phyloP scores from a whole-genome alignment of 2,888 invertebrate species.

The Melieria picta region DNA sequence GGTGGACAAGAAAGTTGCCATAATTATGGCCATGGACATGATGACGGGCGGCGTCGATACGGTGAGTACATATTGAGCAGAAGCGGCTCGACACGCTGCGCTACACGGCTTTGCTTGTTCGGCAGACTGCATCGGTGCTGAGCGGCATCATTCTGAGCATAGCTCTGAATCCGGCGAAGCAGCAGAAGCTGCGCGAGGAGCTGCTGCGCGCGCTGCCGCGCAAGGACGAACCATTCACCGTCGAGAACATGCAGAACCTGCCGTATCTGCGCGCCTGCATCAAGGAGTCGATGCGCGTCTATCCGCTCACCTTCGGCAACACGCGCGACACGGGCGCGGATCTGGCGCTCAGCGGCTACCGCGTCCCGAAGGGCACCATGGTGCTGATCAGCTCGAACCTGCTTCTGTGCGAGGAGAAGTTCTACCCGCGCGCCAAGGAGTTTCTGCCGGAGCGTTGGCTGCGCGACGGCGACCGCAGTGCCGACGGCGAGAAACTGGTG shows the following conservation, averaged over 20 bases:
- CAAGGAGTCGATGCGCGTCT: slow-evolving; percentile 76
- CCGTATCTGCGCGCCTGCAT: slow-evolving; percentile 78
- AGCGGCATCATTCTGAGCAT: slow-evolving; percentile 63
- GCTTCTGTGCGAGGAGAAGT: slow-evolving; percentile 69
- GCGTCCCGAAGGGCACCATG: slow-evolving; percentile 74
- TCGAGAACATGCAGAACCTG: slow-evolving; percentile 66
- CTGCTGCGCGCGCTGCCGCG: slow-evolving; percentile 64
- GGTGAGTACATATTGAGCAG: slow-evolving; percentile 65
- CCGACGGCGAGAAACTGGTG: slow-evolving; percentile 69
- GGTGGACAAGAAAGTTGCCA: slow-evolving; percentile 72
- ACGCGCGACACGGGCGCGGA: slow-evolving; percentile 70
- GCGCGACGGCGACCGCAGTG: slow-evolving; percentile 66
- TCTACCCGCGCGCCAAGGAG: slow-evolving; percentile 72
- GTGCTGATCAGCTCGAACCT: slow-evolving; percentile 79
- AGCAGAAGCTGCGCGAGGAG: slow-evolving; percentile 73
- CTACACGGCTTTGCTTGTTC: not conserved
- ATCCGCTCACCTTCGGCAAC: slow-evolving; percentile 72
- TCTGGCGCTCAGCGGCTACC: slow-evolving; percentile 73
- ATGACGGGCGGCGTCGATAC: slow-evolving; percentile 78
- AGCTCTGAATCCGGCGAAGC: slow-evolving; percentile 73
- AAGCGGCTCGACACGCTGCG: not conserved
- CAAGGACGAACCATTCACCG: slow-evolving; percentile 61
- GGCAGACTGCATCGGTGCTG: slow-evolving; percentile 54
- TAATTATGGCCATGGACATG: slow-evolving; percentile 78
- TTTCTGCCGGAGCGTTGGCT: slow-evolving; percentile 84